These are phyloP conservation scores for Sarcophaga subvicina DNA, from an alignment of 2,888 invertebrate genomes.

Conservation along the genomic window DNA sequence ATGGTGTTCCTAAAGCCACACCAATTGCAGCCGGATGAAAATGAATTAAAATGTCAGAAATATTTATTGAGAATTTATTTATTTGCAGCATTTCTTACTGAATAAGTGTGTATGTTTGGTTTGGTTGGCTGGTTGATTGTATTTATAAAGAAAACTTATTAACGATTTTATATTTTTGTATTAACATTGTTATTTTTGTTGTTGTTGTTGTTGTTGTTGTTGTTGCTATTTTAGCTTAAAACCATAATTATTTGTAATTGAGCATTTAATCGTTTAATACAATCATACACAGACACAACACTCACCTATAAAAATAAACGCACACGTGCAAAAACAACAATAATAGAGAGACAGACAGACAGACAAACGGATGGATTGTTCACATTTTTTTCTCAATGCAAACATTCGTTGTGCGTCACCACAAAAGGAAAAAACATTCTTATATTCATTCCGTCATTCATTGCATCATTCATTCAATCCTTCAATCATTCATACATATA, in stretches of 20 bases:
- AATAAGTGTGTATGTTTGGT: background rate
- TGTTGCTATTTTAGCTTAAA: conserved; percentile 32
- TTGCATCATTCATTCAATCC: background rate
- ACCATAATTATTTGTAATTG: conserved; percentile 64
- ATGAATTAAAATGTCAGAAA: conserved; percentile 29
- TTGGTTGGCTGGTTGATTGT: background rate
- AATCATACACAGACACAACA: background rate
- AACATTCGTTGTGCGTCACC: too few relatives aligned
- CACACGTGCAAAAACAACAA: background rate
- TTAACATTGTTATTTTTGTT: background rate
- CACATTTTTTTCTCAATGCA: too few relatives aligned
- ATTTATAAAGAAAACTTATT: background rate
- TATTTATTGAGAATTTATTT: conserved; percentile 38
- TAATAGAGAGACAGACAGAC: background rate
- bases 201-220: background rate
- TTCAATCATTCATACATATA: conserved; percentile 26
- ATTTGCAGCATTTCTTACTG: background rate
- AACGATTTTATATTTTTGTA: background rate
- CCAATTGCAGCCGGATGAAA: conserved; percentile 33
- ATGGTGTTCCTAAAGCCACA: background rate
- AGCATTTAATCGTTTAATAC: conserved; percentile 39
- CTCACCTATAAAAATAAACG: background rate
- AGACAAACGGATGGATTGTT: conserved; percentile 14
- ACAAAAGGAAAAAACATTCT: too few relatives aligned
- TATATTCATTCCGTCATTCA: background rate